Conservation (phyloP, 2,113 vertebrate genomes). For the Puntigrus tetrazona region DNA sequence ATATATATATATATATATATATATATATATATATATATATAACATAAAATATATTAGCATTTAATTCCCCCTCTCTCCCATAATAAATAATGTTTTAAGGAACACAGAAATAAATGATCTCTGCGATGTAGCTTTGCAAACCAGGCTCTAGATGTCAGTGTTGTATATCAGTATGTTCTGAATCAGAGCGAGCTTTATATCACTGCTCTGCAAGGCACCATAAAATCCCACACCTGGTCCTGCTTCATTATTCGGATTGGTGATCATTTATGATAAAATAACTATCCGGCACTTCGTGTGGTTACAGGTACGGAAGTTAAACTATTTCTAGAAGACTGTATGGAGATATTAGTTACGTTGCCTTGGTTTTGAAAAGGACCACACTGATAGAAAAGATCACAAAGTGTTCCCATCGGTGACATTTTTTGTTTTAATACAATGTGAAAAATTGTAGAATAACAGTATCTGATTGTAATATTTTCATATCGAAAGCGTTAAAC, state of each 20-base stretch:
- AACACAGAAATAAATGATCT: background rate
- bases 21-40: too few species aligned
- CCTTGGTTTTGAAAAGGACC: background rate
- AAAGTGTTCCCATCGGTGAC: background rate
- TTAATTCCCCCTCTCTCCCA: background rate
- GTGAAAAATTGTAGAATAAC: background rate
- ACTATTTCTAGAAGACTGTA: background rate
- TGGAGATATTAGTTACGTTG: background rate
- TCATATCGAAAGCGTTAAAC: background rate
- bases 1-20: too few species aligned
- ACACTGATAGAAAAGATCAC: background rate
- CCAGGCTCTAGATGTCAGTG: conserved; percentile 71
- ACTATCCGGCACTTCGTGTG: background rate
- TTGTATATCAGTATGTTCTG: conserved; percentile 51
- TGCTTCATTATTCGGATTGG: background rate
- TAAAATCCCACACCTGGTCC: background rate
- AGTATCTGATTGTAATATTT: background rate
- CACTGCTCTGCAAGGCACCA: background rate
- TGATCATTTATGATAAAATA: background rate
- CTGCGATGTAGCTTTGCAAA: conserved; percentile 2
- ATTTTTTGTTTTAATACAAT: background rate
- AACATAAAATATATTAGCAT: too few species aligned
- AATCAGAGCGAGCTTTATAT: background rate
- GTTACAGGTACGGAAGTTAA: background rate
- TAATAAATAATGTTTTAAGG: background rate